Evolutionary conservation across 1,140 invertebrate genomes (phyloP).

Genomic region (Tachypleus tridentatus): DNA sequence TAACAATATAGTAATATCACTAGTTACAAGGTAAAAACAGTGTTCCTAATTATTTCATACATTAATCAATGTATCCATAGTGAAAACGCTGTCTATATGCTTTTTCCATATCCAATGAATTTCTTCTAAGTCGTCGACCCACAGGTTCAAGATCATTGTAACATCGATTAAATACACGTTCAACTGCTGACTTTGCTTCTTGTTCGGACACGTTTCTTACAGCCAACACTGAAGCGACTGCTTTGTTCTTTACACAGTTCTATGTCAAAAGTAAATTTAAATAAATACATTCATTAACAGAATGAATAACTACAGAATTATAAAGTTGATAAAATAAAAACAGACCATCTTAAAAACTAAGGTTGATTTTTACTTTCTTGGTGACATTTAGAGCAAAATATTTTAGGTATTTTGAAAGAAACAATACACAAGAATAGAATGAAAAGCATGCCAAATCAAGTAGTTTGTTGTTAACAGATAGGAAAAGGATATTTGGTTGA

Average conservation of each 20-base stretch:
- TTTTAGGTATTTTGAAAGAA: too few relatives aligned
- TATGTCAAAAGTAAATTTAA: slow-evolving; percentile 4
- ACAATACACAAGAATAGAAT: too few relatives aligned
- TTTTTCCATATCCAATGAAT: slow-evolving; percentile 58
- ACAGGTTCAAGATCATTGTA: slow-evolving; percentile 89
- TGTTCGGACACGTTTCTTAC: slow-evolving; percentile 56
- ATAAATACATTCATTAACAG: too few relatives aligned
- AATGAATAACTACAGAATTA: too few relatives aligned
- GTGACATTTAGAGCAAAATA: too few relatives aligned
- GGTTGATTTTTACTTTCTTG: background rate
- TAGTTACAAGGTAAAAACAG: too few relatives aligned
- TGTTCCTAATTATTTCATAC: background rate
- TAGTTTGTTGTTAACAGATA: too few relatives aligned
- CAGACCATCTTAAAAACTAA: background rate
- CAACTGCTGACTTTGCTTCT: slow-evolving; percentile 61
- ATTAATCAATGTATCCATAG: slow-evolving; percentile 53
- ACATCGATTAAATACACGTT: slow-evolving; percentile 81
- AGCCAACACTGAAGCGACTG: slow-evolving; percentile 63
- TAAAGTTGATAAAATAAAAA: background rate
- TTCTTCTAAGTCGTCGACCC: slow-evolving; percentile 63
- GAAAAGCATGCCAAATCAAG: too few relatives aligned
- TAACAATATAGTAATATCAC: too few relatives aligned
- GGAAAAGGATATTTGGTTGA: too few relatives aligned
- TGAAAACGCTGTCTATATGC: slow-evolving; percentile 61
- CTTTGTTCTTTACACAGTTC: slow-evolving; percentile 79